phyloP scores from a whole-genome alignment of 2,113 vertebrate species.

The Baryphthengus martii region DNA sequence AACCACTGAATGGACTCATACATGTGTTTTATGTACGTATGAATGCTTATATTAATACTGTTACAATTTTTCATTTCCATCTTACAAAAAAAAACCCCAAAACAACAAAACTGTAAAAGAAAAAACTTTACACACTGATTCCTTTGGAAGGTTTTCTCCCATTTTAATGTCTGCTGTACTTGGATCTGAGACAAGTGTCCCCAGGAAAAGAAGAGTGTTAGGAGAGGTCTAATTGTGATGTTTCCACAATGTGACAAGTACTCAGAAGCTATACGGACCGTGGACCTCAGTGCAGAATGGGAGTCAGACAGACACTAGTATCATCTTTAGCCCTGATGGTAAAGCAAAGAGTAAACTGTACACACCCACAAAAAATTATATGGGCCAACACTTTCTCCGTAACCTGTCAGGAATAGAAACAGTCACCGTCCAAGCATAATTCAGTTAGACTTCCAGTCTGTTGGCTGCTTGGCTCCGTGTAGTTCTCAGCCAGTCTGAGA shows the following conservation, averaged over 20 bases:
- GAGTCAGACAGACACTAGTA: not conserved
- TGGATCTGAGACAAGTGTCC: not conserved
- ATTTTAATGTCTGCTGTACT: not conserved
- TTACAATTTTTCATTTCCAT: not conserved
- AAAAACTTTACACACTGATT: not conserved
- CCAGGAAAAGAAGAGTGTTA: not conserved
- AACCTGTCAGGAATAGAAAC: not conserved
- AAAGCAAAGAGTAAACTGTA: not conserved
- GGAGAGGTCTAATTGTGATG: not conserved
- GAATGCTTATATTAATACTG: not conserved
- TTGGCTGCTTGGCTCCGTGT: not conserved
- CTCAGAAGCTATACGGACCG: not conserved
- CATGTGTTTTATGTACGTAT: not conserved
- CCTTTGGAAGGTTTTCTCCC: not conserved
- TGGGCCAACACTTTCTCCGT: not conserved
- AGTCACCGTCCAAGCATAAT: not conserved
- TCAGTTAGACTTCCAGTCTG: not conserved
- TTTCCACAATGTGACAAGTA: constrained; percentile 5
- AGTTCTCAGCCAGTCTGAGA: not conserved
- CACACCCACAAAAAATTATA: accelerated
- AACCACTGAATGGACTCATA: not conserved
- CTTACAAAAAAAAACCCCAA: not conserved
- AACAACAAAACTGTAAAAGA: too few relatives aligned
- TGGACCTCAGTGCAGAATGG: not conserved
- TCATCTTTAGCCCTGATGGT: not conserved